These are phyloP conservation scores for Helicoverpa armigera DNA, from an alignment of 1,140 invertebrate genomes.

Conservation along the genomic window DNA sequence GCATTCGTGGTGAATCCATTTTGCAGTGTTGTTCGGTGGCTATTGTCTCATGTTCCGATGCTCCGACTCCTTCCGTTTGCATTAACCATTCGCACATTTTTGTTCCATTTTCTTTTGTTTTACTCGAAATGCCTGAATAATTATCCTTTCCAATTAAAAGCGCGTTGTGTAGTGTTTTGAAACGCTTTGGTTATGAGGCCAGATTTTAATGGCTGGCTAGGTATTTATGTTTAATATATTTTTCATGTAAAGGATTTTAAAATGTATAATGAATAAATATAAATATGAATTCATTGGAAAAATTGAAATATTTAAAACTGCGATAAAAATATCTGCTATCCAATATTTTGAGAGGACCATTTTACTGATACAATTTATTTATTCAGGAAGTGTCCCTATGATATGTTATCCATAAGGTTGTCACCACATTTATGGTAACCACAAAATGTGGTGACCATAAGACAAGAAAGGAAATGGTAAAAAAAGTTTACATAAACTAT, in stretches of 20 bases:
- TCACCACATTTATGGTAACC: background rate
- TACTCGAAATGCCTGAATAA: background rate
- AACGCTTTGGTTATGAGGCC: background rate
- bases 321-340: background rate
- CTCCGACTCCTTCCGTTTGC: conserved; percentile 58
- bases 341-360: conserved; percentile 4
- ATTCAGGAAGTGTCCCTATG: background rate
- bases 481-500: background rate
- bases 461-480: background rate
- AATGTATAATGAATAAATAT: no score
- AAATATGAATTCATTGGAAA: background rate
- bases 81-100: conserved; percentile 57
- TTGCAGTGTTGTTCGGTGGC: conserved; percentile 48
- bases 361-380: conserved; percentile 13
- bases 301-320: background rate
- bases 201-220: no score
- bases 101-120: conserved; percentile 46
- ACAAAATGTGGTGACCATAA: background rate
- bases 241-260: background rate
- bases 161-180: background rate
- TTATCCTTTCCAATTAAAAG: conserved; percentile 28
- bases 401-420: conserved; percentile 19
- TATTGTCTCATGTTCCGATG: conserved; percentile 55
- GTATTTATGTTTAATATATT: background rate
- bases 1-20: conserved; percentile 65